These are phyloP conservation scores for Procavia capensis DNA, from an alignment of 2,113 vertebrate genomes.

Conservation along the genomic window DNA sequence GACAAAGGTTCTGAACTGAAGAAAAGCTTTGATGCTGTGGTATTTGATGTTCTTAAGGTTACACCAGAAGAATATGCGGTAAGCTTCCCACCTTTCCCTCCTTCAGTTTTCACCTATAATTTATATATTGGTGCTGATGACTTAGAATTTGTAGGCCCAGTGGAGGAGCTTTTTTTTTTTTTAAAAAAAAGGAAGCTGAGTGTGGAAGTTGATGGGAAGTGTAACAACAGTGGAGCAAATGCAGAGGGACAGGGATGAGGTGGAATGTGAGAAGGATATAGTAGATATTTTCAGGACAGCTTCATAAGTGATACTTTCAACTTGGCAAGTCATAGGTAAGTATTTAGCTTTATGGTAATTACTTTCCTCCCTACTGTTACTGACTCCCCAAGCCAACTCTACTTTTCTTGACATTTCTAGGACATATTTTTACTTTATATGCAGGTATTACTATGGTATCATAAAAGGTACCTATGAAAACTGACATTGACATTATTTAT, in stretches of 20 bases:
- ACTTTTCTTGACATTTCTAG: not conserved
- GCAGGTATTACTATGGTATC: conserved; percentile 1
- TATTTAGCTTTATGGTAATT: not conserved
- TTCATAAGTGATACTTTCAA: not conserved
- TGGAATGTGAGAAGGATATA: not conserved
- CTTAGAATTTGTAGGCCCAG: not conserved
- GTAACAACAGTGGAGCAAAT: not conserved
- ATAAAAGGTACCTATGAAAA: conserved; percentile 47
- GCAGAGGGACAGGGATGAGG: not conserved
- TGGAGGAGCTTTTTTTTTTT: not conserved
- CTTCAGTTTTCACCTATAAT: not conserved
- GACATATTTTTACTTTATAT: not conserved
- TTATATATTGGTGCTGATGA: not conserved
- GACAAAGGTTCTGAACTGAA: conserved; percentile 97
- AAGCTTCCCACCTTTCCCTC: conserved; percentile 79
- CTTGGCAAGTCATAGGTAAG: not conserved
- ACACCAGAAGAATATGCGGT: conserved; percentile 99
- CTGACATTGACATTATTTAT: not conserved
- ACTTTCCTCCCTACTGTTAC: not conserved
- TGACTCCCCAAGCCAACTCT: not conserved
- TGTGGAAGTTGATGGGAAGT: not conserved
- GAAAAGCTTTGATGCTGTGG: conserved; percentile 99
- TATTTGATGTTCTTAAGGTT: conserved; percentile 98
- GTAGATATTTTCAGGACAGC: not conserved
- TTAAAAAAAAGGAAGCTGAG: not conserved